Evolutionary conservation across 2,113 vertebrate genomes (phyloP), one percentile per base, ranked within the genome.

Genomic region (Microtus richardsoni): DNA sequence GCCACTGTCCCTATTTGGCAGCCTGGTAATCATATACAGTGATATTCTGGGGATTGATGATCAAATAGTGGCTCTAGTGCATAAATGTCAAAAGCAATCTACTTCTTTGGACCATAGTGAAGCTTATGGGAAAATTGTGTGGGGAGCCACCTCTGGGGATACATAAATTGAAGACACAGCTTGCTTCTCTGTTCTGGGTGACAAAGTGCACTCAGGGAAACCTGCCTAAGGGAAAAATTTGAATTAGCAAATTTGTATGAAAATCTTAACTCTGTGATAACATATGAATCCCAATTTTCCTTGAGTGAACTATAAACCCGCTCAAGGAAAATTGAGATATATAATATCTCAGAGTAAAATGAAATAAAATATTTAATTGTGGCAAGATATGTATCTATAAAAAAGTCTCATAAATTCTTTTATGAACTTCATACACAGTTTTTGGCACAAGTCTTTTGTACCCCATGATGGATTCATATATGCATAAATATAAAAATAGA

Each of bases 51-150:
- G 64, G 41, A 94, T 74, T 95, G 87, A 89, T 75, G 80, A 68
- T 58, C 41, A 88, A 88, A 92, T 7, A 62, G 44, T 91, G n/a
- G 89, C 41, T 58, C 5, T 10, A 96, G 26, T 47, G 11, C 10
- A 62, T 60, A 79, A 47, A 79, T 83, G 85, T 96, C 47, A 94
- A 33, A 93, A 71, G 66, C 79, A 96, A 79, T 89, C 62, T 85
- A 84, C 84, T 92, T 92, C 58, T 78, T 33, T 84, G 78, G 89
- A 87, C 7, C 70, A 16, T 73, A 91, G 54, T 71, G 60, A 89
- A 83, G 26, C 62, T 89, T 64, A 80, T 0, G 41, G 87, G 78
- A 49, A 88, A 93, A 89, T 96, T 91, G 83, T 41, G 33, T 28
- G 47, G 19, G 36, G 24, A 93, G 47, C 96, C 71, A 88, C 80